Base-by-base conservation (phyloP, 2,113 vertebrate genomes). In the Eidolon helvum region DNA sequence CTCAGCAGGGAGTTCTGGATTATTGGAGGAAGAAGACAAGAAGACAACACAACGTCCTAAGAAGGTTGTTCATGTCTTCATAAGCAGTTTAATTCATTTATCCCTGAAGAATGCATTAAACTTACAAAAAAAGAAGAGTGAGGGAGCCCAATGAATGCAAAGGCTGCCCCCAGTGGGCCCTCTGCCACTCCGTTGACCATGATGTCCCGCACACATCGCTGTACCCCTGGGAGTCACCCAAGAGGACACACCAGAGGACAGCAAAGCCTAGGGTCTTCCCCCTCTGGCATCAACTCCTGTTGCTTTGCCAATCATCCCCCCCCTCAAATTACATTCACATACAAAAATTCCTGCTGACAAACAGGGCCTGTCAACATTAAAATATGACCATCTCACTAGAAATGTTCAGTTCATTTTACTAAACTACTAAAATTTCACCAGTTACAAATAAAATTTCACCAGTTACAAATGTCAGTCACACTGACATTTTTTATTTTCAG, bases 171-270 rank as follows among this genome's bases (percentile, higher is more conserved):
- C 71, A 9, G 40, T 2, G 8, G 24, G n/a, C 11, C 61, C 18
- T 35, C 78, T 22, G 69, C 15, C 43, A n/a, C 45, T 28, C 21
- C 38, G 14, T 0, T 43, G 78, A 75, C 7, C 4, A 53, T 0
- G 18, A 55, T 28, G 43, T 15, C 33, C 50, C 21, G 3, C 28
- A 8, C 48, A 28, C 7, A 4, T 43, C 82, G 30, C 55, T 5
- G 38, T 26, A 40, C 4, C 2, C 45, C 38, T 14, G 7, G 43
- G 50, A 59, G 65, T 30, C 66, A 50, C 10, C 69, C 18, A 0
- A 2, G 9, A 69, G 19, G 30, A 68, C 0, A 4, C 1, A 10
- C 48, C 38, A 30, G 5, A 0, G 11, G 68, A 43, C 5, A 16
- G 68, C 75, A 82, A 21, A 78, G 35, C 80, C 68, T 30, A 35